Evolutionary conservation across 2,797 vertebrate genomes (phyloP), one percentile per base, ranked within the genome.

Genomic region (Melanotaenia boesemani): DNA sequence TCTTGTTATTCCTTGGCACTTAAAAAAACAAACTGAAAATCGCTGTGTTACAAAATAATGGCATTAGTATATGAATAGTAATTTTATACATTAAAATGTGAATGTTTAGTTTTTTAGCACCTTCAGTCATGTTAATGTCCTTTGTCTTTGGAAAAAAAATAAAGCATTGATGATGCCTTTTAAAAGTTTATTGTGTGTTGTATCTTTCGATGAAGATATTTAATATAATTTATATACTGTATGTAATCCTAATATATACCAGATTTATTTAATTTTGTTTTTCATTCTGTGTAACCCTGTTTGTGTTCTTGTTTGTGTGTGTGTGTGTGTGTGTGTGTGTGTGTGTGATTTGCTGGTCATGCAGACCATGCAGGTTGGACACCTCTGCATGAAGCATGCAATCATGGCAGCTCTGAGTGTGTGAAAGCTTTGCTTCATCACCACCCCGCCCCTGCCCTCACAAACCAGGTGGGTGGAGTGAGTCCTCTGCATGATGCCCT

Each of bases 301-400:
- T 28, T 63, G 10, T 54, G 7, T 46, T 1, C 61, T n/a, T 80
- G 3, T 73, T 1, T 79, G 3, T 64, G 5, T 76, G 24, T 10
- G 26, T 64, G 70, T 63, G 5, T 76, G 24, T 10, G 26, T 64
- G 26, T 64, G 69, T 10, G 26, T 64, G 70, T 63, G 5, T 76
- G 24, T 10, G 26, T 64, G 26, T 64, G 69, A 0, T 76, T 63
- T 80, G n/a, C 63, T 94, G 87, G 86, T 92, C 83, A 91, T 92
- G 90, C 88, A 99, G 97, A 99, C 94, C 92, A 97, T 83, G 97
- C 95, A 86, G 98, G 98, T 90, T 99, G 98, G 98, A 98, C 97
- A 6, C 97, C 98, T 77, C 93, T 99, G 87, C 98, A 99, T 86
- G 98, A 98, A 95, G 98, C 97, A 24, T 99, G 97, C 95, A 98